These are phyloP conservation scores for Diabrotica virgifera DNA, from an alignment of 1,140 invertebrate species.

Conservation along the genomic window DNA sequence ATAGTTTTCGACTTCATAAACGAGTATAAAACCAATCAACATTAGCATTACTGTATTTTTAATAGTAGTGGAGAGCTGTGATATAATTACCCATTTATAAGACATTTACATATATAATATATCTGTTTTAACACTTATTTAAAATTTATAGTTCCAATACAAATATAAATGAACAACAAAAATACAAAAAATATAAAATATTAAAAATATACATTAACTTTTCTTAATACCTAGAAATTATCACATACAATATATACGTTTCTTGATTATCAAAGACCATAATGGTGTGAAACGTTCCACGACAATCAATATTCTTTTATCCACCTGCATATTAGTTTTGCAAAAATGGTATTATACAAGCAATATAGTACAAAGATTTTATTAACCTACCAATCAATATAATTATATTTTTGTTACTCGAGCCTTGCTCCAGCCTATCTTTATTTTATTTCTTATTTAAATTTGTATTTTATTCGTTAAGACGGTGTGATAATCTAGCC, in stretches of 20 bases:
- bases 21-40: too few species aligned
- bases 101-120: constrained; percentile 1
- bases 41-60: too few species aligned
- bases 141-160: constrained; percentile 14
- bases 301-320: constrained; percentile 10
- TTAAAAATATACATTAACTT: constrained; percentile 24
- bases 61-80: too few species aligned
- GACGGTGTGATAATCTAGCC: too few species aligned
- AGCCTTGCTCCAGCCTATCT: too few species aligned
- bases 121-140: constrained; percentile 7
- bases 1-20: too few species aligned
- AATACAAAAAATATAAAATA: constrained; percentile 29
- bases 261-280: constrained; percentile 15
- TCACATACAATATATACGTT: constrained; percentile 29
- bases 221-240: constrained; percentile 25
- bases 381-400: too few species aligned
- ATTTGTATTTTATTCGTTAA: too few species aligned
- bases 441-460: too few species aligned
- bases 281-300: background rate
- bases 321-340: background rate
- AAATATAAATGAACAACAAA: constrained; percentile 16
- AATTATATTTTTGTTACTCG: too few species aligned
- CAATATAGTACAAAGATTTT: too few species aligned
- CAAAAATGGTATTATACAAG: too few species aligned
- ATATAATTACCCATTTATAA: background rate